These are phyloP conservation scores for Aphis craccivora DNA, from an alignment of 1,140 invertebrate genomes.

Conservation along the genomic window DNA sequence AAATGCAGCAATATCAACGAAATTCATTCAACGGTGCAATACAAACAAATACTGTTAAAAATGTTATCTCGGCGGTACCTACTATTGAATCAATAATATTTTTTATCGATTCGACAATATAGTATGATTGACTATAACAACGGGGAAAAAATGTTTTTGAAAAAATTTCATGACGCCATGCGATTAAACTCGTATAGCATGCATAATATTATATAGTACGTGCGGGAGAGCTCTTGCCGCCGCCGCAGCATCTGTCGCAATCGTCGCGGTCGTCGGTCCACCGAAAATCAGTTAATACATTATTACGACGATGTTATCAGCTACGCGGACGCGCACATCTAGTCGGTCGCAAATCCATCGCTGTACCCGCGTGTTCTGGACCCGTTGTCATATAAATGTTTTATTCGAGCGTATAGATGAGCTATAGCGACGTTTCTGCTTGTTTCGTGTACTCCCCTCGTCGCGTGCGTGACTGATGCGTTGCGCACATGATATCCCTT, in stretches of 20 bases:
- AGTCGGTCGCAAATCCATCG: neutral
- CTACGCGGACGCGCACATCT: neutral
- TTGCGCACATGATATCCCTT: neutral
- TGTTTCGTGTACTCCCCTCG: neutral
- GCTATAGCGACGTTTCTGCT: neutral
- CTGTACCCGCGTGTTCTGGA: too few species aligned
- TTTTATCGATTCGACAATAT: too few species aligned
- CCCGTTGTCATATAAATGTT: neutral
- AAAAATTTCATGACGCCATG: too few species aligned
- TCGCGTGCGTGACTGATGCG: constrained; percentile 36
- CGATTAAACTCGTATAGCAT: too few species aligned
- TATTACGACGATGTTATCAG: neutral
- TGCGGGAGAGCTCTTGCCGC: neutral
- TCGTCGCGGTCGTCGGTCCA: too few species aligned
- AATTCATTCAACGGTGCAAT: too few species aligned
- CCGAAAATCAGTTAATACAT: neutral
- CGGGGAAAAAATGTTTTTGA: too few species aligned
- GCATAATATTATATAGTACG: neutral
- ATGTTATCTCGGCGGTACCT: too few species aligned
- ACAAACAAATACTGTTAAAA: too few species aligned
- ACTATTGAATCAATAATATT: too few species aligned
- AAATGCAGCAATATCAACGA: too few species aligned
- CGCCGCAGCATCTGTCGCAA: neutral
- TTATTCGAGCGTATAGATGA: neutral
- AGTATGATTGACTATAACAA: too few species aligned